These are phyloP conservation scores for Drosophila borborema DNA, from an alignment of 2,888 invertebrate species.

Conservation along the genomic window DNA sequence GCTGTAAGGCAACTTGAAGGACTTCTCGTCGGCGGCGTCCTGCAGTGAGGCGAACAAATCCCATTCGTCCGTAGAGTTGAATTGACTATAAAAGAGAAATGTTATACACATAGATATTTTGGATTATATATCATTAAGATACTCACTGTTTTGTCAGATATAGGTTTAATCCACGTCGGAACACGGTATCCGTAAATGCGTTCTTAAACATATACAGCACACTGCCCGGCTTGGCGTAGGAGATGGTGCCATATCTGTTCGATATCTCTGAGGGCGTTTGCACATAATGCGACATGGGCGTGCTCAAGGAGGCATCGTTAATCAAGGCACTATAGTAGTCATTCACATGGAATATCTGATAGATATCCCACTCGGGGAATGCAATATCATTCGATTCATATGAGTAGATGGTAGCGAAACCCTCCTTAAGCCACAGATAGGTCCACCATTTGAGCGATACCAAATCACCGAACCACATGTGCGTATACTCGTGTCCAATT, in stretches of 20 bases:
- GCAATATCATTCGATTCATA: slow-evolving; percentile 82
- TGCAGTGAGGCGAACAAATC: slow-evolving; percentile 76
- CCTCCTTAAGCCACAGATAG: slow-evolving; percentile 91
- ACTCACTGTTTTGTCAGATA: slow-evolving; percentile 70
- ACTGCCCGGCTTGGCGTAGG: slow-evolving; percentile 89
- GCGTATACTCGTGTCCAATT: slow-evolving; percentile 88
- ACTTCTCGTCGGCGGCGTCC: slow-evolving; percentile 67
- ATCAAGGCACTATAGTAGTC: slow-evolving; percentile 86
- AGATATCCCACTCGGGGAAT: slow-evolving; percentile 88
- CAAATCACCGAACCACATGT: slow-evolving; percentile 93
- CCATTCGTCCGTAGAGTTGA: slow-evolving; percentile 73
- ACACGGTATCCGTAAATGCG: slow-evolving; percentile 65
- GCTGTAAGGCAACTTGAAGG: slow-evolving; percentile 73
- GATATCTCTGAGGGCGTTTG: slow-evolving; percentile 93
- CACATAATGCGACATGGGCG: slow-evolving; percentile 91
- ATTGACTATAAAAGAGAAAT: slow-evolving; percentile 58
- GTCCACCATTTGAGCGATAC: slow-evolving; percentile 90
- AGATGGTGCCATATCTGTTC: slow-evolving; percentile 93
- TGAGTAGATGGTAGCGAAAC: slow-evolving; percentile 86
- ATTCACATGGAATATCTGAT: slow-evolving; percentile 90
- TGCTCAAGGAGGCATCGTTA: slow-evolving; percentile 54
- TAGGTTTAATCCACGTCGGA: slow-evolving; percentile 61
- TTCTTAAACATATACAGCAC: slow-evolving; percentile 74
- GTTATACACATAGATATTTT: not conserved
- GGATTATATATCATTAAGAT: not conserved